Conservation (phyloP, 2,797 vertebrate species). For the Simalia tracyae region DNA sequence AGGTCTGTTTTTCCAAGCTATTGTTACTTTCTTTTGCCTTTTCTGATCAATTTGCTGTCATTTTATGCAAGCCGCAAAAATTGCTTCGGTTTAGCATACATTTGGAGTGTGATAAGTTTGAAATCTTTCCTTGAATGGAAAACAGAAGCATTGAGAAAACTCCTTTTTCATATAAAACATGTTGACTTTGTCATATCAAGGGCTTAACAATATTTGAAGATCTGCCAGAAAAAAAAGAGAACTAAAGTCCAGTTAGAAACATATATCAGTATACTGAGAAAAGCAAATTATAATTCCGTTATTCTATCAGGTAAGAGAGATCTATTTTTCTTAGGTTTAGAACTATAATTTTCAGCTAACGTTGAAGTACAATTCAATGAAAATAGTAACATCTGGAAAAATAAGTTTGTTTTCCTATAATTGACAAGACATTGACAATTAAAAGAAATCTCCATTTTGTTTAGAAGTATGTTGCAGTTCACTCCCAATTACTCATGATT, state of each 20-base stretch:
- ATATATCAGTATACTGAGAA: background rate
- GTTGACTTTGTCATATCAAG: background rate
- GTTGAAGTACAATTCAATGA: background rate
- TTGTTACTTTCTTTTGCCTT: background rate
- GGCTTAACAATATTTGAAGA: background rate
- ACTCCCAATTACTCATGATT: background rate
- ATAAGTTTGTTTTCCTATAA: background rate
- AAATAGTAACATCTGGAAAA: background rate
- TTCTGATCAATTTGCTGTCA: background rate
- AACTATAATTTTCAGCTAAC: background rate
- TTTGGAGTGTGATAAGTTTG: background rate
- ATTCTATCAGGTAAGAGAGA: background rate
- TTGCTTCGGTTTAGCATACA: background rate
- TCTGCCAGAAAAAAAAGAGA: background rate
- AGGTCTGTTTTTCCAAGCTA: background rate
- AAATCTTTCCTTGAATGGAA: background rate
- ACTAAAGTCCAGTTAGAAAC: background rate
- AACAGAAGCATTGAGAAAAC: background rate
- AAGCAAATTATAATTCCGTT: background rate
- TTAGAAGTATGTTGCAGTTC: background rate
- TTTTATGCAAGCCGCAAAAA: background rate
- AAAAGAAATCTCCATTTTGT: background rate
- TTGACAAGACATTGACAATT: background rate
- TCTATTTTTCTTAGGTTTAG: background rate
- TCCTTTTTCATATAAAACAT: background rate